Evolutionary conservation across 2,797 vertebrate genomes (phyloP), one percentile per base, ranked within the genome.

Genomic region (Siniperca scherzeri): DNA sequence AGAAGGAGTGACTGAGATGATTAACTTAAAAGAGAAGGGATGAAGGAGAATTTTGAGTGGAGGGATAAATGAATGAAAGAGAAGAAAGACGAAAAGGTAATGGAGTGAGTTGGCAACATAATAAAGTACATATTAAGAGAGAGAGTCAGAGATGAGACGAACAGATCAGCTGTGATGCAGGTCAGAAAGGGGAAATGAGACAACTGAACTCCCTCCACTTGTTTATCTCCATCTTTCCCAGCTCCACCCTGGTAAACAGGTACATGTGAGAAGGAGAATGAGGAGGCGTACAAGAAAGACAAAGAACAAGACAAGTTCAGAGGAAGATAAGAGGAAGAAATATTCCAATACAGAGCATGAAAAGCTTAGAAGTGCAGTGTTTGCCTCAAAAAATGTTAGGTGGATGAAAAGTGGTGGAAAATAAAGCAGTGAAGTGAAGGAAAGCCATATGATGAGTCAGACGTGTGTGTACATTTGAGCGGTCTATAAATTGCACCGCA

Each of bases 401-500:
- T 48, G 60, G 55, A 73, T 48, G 76, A 77, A 69, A 77, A 69
- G 68, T 21, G 55, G 22, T 48, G 62, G 70, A 74, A 78, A 75
- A 77, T 78, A 70, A 75, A 83, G 75, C 70, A 38, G 67, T 0
- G 33, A 87, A 71, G 82, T 74, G 68, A 75, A 78, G 70, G 74
- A 36, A 60, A 80, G 60, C 77, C 68, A 56, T 60, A 42, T 44
- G 88, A 88, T 90, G 88, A 91, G 86, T 93, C 84, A 83, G 78
- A 72, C 11, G 27, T 73, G 67, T 62, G 76, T 85, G 83, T 85
- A 71, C 67, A 69, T 87, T 77, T 0, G 25, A 80, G 72, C 19
- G 1, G 53, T 77, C 88, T 90, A 92, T 92, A 91, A 91, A 92
- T 89, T 89, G 84, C 82, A 70, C 70, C 0, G 50, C 77, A 66